Evolutionary conservation across 35 echinoderm and acorn worm species (phyloP), one percentile per base, ranked within the genome.

Genomic region (Ophiothrix spiculata): DNA sequence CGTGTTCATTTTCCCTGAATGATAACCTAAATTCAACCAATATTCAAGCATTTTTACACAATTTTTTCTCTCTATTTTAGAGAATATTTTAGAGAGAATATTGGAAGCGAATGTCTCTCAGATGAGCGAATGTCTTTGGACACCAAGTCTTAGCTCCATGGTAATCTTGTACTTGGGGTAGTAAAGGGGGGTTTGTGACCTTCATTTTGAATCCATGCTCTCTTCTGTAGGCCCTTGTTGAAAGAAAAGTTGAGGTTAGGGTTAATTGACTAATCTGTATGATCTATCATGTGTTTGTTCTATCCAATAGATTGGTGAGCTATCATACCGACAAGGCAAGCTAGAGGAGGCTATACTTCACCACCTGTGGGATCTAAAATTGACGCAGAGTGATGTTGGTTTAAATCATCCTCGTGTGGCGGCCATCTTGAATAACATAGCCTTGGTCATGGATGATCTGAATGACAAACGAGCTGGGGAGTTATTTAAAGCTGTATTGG

Each of bases 361-460:
- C 28, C 86, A 95, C 74, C 69, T 87, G 2, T 91, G 86, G 86
- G 93, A 95, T 77, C 45, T 95, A 46, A 75, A 95, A 77, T 38
- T 92, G 75, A 95, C 93, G n/a, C 85, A 85, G 23, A 88, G 73
- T 39, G 89, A 95, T 33, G 78, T 87, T 0, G 93, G 93, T 6
- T 54, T 87, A 39, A 88, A 91, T 38, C 93, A 95, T 42, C 94
- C 94, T 33, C 75, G 90, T 31, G 81, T 91, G 35, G 94, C 90
- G 0, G 94, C 90, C 74, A 97, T 97, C 77, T 80, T 97, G 17
- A 97, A 97, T 39, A 92, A 91, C 79, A 89, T 91, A 37, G 94
- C 86, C 12, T 81, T 97, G 1, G 94, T 97, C 0, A 81, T 87
- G 32, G 94, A 97, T 86, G 94, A 97, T 17, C 88, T 92, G 86